Base-by-base conservation (phyloP, 2,888 invertebrate species). In the Merodon equestris region DNA sequence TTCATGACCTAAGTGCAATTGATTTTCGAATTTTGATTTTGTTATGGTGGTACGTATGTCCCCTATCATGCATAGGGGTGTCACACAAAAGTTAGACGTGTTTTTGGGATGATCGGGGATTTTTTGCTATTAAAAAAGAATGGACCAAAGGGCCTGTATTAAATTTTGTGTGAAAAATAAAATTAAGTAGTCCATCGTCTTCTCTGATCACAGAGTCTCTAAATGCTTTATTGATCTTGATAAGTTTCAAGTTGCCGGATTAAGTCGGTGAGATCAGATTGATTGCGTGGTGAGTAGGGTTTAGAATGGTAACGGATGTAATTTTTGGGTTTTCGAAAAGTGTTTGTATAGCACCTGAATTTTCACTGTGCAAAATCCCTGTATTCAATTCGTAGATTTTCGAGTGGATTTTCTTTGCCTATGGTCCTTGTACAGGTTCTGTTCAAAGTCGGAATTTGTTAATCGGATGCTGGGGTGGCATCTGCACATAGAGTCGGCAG, bases 381-480 rank as follows among this genome's bases (percentile, higher is more conserved):
- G 2, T 98, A 97, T 56, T 93, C 92, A 53, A 99, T 95, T 83
- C 95, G 94, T 0, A 96, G 92, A 84, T 92, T 93, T 84, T 94
- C 92, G 73, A 99, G 85, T 14, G 92, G 90, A n/a, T 97, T 97
- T 84, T 95, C 94, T 18, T 93, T 91, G 79, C 91, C 91, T 53
- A 63, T 95, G 91, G 84, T 95, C 93, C 83, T 95, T 94, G 85
- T 95, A 96, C 1, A 94, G 89, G 81, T 94, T 93, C 87, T 96
- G 95, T 87, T 98, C 97, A 86, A 97, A 97, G 86, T 96, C 94
- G 1, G 95, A 92, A 86, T 95, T 93, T 0, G 97, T 94, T 86
- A 98, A 97, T 75, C 98, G 91, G 79, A 99, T 93, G 38, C 99
- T 99, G n/a, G n/a, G n/a, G n/a, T n/a, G n/a, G 45, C 99, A 99